Conservation (phyloP, 2,888 invertebrate genomes). For the Drosophila recens region DNA sequence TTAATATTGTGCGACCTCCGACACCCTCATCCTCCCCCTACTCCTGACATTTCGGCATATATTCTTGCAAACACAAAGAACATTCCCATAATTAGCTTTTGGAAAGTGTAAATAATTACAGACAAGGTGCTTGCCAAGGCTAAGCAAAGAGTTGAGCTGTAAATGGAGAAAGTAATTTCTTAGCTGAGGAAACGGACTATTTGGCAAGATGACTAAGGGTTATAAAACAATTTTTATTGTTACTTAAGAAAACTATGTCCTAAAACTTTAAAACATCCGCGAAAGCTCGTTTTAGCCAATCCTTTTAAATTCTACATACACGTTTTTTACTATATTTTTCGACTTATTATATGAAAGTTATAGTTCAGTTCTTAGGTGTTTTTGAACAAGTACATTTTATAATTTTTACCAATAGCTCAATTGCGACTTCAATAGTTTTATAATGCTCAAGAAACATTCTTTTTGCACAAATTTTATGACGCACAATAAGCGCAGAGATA, state of each 20-base stretch:
- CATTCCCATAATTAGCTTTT: slow-evolving; percentile 53
- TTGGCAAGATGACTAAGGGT: background rate
- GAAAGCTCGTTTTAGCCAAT: background rate
- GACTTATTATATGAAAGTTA: no score
- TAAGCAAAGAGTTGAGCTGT: slow-evolving; percentile 18
- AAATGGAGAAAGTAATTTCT: slow-evolving; percentile 13
- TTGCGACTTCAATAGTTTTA: no score
- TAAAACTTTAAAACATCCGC: background rate
- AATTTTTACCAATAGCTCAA: no score
- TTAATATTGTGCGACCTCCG: slow-evolving; percentile 51
- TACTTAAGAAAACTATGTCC: background rate
- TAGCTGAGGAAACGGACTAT: slow-evolving; percentile 1
- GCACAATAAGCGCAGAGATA: no score
- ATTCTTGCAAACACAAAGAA: slow-evolving; percentile 55
- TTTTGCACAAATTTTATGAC: no score
- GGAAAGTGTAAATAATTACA: slow-evolving; percentile 75
- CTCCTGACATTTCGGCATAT: slow-evolving; percentile 43
- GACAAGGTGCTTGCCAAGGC: slow-evolving; percentile 38
- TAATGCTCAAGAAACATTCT: no score
- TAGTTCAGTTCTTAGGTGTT: no score
- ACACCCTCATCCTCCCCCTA: background rate
- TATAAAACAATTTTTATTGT: background rate
- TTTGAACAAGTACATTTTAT: no score
- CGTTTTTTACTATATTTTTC: no score
- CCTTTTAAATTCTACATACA: no score